Conservation (phyloP, 2,797 vertebrate species). For the Dendrocincla fuliginosa region DNA sequence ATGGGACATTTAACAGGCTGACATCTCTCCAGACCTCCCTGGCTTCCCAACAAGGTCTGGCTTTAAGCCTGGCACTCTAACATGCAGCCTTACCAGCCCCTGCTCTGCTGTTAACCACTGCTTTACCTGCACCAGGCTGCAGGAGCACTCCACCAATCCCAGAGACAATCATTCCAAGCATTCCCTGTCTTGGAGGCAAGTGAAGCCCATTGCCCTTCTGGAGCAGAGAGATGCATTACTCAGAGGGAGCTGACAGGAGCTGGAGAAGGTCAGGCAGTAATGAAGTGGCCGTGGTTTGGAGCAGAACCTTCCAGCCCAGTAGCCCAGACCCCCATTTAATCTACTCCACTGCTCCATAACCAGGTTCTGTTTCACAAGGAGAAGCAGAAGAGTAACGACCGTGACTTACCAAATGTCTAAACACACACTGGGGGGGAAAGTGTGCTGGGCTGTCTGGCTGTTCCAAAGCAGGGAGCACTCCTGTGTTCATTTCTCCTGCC, state of each 20-base stretch:
- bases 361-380: background rate
- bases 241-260: background rate
- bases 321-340: slow-evolving; percentile 14
- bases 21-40: background rate
- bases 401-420: background rate
- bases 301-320: background rate
- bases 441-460: background rate
- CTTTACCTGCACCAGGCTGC: background rate
- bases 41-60: background rate
- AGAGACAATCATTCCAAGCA: background rate
- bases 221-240: background rate
- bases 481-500: background rate
- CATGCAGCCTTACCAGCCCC: background rate
- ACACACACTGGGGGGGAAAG: background rate
- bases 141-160: background rate
- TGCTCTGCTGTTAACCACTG: background rate
- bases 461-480: background rate
- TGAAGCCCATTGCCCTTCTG: background rate
- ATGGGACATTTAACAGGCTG: background rate
- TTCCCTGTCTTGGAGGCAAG: background rate
- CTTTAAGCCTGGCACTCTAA: background rate
- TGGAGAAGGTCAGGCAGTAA: slow-evolving; percentile 45
- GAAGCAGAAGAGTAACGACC: background rate
- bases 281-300: slow-evolving; percentile 14
- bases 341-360: background rate